These are phyloP conservation scores for Entosphenus tridentatus DNA, from an alignment of 2,113 vertebrate genomes.

Conservation along the genomic window DNA sequence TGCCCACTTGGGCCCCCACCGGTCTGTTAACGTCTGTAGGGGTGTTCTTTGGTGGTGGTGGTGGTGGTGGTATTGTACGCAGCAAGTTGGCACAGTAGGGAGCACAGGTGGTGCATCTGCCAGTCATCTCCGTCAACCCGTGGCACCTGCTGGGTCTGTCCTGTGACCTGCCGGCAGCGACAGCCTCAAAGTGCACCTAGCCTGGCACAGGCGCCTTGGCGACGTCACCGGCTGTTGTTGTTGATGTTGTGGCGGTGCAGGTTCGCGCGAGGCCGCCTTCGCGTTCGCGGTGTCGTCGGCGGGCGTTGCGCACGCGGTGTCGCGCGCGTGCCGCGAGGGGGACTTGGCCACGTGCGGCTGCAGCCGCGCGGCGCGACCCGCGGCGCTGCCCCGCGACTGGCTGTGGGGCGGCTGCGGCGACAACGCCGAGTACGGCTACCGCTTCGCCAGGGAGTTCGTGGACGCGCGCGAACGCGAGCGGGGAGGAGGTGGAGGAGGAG, in stretches of 20 bases:
- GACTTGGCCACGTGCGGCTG: constrained; percentile 86
- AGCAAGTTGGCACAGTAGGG: no score
- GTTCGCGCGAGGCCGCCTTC: constrained; percentile 69
- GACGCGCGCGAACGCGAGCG: constrained; percentile 29
- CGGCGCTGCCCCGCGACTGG: constrained; percentile 33
- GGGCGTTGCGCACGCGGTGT: constrained; percentile 72
- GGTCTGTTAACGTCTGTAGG: no score
- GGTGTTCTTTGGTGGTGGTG: no score
- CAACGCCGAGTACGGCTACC: constrained; percentile 73
- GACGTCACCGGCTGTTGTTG: no score
- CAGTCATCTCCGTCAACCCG: no score
- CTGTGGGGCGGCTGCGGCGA: constrained; percentile 96
- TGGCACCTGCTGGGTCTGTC: no score
- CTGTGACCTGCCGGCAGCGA: no score
- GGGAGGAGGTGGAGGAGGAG: constrained; percentile 48
- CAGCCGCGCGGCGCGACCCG: background rate
- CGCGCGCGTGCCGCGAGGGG: constrained; percentile 86
- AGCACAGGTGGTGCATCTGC: no score
- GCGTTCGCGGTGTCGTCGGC: constrained; percentile 80
- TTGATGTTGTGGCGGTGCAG: constrained; percentile 20
- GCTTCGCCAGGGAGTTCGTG: constrained; percentile 70
- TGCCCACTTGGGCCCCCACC: no score
- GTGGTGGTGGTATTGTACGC: no score
- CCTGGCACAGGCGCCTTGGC: no score
- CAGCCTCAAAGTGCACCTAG: no score